A percentile compares a stretch with the other conserved stretches of the same genome.
These are phyloP conservation scores for Hydractinia echinata DNA, from an alignment of 30 jellyfish, hydroid and myxozoan genomes.

Conservation along the genomic window DNA sequence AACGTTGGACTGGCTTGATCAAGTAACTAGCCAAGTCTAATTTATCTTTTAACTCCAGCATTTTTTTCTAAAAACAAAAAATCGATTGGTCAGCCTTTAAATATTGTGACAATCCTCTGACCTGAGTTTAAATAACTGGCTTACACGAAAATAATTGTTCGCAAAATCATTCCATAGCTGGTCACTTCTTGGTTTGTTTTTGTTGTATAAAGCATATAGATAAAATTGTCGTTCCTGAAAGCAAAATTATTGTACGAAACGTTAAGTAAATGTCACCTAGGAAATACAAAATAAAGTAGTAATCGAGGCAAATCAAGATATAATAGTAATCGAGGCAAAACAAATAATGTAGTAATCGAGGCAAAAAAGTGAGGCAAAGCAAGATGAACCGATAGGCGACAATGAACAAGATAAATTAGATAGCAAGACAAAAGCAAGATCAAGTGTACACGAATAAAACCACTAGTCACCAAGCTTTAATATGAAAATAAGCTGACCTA, in stretches of 20 bases:
- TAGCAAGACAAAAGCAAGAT: too few species aligned
- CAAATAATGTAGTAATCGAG: too few species aligned
- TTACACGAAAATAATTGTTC: conserved; percentile 71
- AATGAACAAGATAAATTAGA: too few species aligned
- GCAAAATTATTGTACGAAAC: not conserved
- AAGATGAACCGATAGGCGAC: too few species aligned
- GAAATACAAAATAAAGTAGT: too few species aligned
- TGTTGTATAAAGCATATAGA: conserved; percentile 89
- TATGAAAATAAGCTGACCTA: not conserved
- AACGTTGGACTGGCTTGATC: conserved; percentile 97
- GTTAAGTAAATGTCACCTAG: too few species aligned
- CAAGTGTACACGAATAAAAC: too few species aligned
- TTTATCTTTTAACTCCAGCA: conserved; percentile 74
- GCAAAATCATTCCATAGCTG: conserved; percentile 80
- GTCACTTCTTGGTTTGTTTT: conserved; percentile 94
- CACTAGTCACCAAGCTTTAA: too few species aligned
- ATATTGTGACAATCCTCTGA: not conserved
- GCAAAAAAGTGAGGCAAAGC: too few species aligned
- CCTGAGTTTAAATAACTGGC: not conserved
- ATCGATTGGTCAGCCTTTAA: not conserved
- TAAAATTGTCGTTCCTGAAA: conserved; percentile 95
- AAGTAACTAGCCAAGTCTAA: conserved; percentile 88
- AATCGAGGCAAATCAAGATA: too few species aligned
- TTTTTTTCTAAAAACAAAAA: conserved; percentile 54
- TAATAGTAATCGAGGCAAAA: too few species aligned